A percentile compares a stretch with the other conserved stretches of the same genome.
Conservation (phyloP, 2,797 vertebrate genomes). For the Labroides dimidiatus region DNA sequence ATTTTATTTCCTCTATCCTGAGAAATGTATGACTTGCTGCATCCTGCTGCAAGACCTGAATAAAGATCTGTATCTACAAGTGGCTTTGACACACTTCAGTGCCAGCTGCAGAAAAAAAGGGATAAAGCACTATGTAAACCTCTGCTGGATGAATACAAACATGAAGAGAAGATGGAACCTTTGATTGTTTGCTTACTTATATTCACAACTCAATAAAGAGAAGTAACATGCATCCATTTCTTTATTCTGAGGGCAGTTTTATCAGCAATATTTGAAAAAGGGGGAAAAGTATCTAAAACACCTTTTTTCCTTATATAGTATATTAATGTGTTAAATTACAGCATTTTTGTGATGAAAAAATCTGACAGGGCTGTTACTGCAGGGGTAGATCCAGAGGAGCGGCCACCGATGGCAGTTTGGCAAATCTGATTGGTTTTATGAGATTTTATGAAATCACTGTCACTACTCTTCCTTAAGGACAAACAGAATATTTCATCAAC, state of each 20-base stretch:
- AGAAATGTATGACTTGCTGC: conserved; percentile 19
- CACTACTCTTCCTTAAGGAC: background rate
- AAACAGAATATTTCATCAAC: background rate
- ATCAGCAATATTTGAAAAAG: too few species aligned
- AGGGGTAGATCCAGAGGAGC: too few species aligned
- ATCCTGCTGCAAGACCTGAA: conserved; percentile 19
- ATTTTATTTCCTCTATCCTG: conserved; percentile 22
- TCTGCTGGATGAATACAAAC: background rate
- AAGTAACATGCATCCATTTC: too few species aligned
- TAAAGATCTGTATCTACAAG: conserved; percentile 16
- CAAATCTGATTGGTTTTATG: background rate
- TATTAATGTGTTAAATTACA: too few species aligned
- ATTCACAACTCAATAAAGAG: too few species aligned
- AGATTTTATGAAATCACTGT: background rate
- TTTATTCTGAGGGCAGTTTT: too few species aligned
- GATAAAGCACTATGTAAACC: background rate
- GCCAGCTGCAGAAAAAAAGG: conserved; percentile 4
- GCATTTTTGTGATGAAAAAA: too few species aligned
- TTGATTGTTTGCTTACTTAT: too few species aligned
- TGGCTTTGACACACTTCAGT: conserved; percentile 20
- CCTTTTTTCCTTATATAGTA: too few species aligned
- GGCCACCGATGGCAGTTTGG: background rate
- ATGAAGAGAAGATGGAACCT: background rate
- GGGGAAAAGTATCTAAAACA: too few species aligned
- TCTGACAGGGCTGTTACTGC: background rate